These are phyloP conservation scores for Haliclystus octoradiatus DNA, from an alignment of 30 jellyfish, hydroid and myxozoan genomes.

Conservation along the genomic window DNA sequence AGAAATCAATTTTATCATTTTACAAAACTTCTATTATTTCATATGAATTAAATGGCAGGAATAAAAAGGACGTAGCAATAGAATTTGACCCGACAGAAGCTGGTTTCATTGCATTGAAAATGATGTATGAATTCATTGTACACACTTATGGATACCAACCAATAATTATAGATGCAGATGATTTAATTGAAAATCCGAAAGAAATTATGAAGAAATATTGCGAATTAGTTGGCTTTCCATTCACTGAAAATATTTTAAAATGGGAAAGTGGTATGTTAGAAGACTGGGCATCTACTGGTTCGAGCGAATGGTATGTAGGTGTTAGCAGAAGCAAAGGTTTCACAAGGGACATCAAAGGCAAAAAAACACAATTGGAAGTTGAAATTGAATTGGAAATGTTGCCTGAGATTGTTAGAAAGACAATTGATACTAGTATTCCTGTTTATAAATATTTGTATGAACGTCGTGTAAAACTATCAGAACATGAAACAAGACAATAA, in stretches of 20 bases:
- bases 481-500: too few relatives aligned
- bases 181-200: conserved; percentile 72
- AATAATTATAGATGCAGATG: conserved; percentile 78
- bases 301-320: conserved; percentile 89
- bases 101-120: conserved; percentile 47
- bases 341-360: too few relatives aligned
- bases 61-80: conserved; percentile 63
- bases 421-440: conserved; percentile 44
- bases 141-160: conserved; percentile 40
- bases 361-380: too few relatives aligned
- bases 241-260: conserved; percentile 51
- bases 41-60: too few relatives aligned
- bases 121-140: conserved; percentile 37
- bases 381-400: conserved; percentile 20
- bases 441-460: conserved; percentile 39
- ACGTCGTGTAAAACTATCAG: too few relatives aligned
- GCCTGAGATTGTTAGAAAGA: conserved; percentile 43
- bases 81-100: conserved; percentile 63
- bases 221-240: conserved; percentile 47
- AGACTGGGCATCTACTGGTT: conserved; percentile 85
- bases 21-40: conserved; percentile 70
- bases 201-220: conserved; percentile 74
- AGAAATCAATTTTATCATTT: conserved; percentile 56
- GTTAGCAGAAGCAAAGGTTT: conserved; percentile 85
- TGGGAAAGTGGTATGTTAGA: conserved; percentile 92